These are phyloP conservation scores for Hydrolagus colliei DNA, from an alignment of 2,797 vertebrate species.

Conservation along the genomic window DNA sequence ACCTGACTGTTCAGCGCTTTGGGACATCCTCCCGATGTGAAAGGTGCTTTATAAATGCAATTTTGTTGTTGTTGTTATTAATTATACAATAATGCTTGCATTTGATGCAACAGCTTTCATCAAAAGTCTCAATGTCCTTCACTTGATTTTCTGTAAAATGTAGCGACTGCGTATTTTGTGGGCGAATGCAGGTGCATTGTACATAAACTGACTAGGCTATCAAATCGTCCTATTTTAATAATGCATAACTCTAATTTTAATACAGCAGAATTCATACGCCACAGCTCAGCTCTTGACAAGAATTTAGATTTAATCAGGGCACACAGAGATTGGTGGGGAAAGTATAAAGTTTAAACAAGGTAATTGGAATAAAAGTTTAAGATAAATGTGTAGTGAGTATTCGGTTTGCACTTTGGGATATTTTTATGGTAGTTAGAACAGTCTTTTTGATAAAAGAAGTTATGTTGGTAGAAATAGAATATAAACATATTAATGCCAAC, in stretches of 20 bases:
- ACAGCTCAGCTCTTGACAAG: background rate
- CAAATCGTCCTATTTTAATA: background rate
- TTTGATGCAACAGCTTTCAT: too few species aligned
- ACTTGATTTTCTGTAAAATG: too few species aligned
- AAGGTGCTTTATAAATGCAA: too few species aligned
- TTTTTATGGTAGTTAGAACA: background rate
- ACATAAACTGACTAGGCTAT: background rate
- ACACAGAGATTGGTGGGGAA: background rate
- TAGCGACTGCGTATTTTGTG: too few species aligned
- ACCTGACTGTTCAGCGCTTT: too few species aligned
- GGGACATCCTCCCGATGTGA: too few species aligned
- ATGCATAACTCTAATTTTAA: background rate
- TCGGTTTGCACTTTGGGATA: slow-evolving; percentile 16
- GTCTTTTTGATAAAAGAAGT: slow-evolving; percentile 8
- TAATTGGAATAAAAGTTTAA: background rate
- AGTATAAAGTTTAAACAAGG: background rate
- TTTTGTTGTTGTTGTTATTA: too few species aligned
- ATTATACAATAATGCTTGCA: too few species aligned
- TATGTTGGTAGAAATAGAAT: background rate
- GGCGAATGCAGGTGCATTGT: background rate
- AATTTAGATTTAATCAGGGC: background rate
- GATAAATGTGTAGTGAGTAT: background rate
- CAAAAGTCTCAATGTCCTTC: too few species aligned
- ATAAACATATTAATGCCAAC: background rate
- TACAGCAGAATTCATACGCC: background rate